phyloP scores from a whole-genome alignment of 2,113 vertebrate species.

The Sceloporus undulatus region DNA sequence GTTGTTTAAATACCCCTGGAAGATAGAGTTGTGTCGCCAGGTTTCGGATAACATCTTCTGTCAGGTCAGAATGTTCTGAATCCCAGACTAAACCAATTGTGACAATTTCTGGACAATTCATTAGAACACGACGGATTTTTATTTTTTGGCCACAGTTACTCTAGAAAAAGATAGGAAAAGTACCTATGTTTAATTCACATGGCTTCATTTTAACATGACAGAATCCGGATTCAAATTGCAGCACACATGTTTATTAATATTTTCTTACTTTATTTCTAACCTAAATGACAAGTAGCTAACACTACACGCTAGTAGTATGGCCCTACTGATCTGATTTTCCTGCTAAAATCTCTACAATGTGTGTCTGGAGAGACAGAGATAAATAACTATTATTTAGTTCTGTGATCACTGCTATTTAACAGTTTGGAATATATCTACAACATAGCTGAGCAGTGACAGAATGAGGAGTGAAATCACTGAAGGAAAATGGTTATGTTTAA shows the following conservation, averaged over 20 bases:
- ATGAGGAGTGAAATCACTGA: not conserved
- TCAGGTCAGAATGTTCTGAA: slow-evolving; percentile 94
- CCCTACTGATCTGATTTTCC: not conserved
- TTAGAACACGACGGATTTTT: slow-evolving; percentile 93
- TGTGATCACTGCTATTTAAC: not conserved
- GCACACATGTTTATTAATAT: not conserved
- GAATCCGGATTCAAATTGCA: no score
- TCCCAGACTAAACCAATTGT: slow-evolving; percentile 97
- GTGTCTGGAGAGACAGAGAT: not conserved
- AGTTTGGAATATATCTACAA: not conserved
- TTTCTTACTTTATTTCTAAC: not conserved
- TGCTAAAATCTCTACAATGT: not conserved
- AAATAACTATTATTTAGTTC: slow-evolving; percentile 3
- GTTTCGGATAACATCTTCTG: slow-evolving; percentile 90
- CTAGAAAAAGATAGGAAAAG: slow-evolving; percentile 70
- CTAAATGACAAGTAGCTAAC: not conserved
- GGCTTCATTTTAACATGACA: no score
- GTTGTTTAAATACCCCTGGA: slow-evolving; percentile 83
- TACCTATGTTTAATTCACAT: not conserved
- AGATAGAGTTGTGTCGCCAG: slow-evolving; percentile 89
- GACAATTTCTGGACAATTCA: slow-evolving; percentile 97
- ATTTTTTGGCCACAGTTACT: slow-evolving; percentile 96
- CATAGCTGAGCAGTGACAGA: not conserved
- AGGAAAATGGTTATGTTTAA: not conserved
- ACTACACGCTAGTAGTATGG: not conserved